Conservation (phyloP, 2,113 vertebrate genomes). For the Hemiprocne comata region DNA sequence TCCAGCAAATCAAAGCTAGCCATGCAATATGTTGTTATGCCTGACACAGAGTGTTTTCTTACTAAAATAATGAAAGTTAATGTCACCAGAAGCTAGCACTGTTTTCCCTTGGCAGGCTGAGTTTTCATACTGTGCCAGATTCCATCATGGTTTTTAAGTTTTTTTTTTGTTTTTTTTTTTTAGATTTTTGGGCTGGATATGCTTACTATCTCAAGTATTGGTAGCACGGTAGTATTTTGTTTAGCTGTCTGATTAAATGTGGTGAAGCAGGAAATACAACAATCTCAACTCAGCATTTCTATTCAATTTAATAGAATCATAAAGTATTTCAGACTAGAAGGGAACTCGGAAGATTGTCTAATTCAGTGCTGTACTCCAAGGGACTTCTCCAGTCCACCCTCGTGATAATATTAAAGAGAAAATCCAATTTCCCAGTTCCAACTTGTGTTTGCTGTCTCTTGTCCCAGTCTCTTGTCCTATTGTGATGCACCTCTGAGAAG, state of each 20-base stretch:
- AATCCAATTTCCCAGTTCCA: neutral
- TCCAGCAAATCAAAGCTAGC: neutral
- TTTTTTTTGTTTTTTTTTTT: neutral
- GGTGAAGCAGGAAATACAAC: neutral
- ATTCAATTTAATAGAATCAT: neutral
- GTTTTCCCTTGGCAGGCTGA: neutral
- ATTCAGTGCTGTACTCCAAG: neutral
- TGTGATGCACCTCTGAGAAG: neutral
- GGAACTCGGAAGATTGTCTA: neutral
- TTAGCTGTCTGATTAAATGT: neutral
- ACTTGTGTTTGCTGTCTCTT: neutral
- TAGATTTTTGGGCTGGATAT: neutral
- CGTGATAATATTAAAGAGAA: neutral
- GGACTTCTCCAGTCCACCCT: neutral
- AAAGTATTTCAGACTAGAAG: neutral
- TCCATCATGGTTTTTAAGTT: neutral
- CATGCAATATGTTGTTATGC: neutral
- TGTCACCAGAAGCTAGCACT: neutral
- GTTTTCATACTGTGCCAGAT: neutral
- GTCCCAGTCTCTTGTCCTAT: neutral
- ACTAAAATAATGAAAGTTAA: neutral
- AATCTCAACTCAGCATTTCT: neutral
- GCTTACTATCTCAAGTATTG: neutral
- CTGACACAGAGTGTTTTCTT: neutral
- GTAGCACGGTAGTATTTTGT: neutral